phyloP scores from a whole-genome alignment of 2,888 invertebrate genomes.

The Bombylius discolor region DNA sequence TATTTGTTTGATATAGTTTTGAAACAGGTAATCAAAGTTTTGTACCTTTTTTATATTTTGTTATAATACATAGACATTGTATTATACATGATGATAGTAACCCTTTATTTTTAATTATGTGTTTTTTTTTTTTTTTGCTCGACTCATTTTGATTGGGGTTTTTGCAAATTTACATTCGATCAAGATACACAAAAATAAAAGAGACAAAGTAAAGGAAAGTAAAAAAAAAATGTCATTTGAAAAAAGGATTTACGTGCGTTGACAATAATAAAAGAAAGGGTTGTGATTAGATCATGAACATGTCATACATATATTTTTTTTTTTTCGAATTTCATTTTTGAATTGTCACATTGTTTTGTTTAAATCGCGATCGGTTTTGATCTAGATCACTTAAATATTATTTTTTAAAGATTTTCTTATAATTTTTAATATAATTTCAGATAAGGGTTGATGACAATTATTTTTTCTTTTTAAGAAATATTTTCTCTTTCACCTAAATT shows the following conservation, averaged over 20 bases:
- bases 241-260: not conserved
- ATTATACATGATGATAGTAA: too few species aligned
- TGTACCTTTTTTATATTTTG: not conserved
- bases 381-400: conserved; percentile 5
- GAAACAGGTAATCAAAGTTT: conserved; percentile 13
- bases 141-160: not conserved
- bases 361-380: conserved; percentile 7
- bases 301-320: too few species aligned
- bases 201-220: too few species aligned
- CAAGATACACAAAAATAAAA: not conserved
- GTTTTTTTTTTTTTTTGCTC: not conserved
- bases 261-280: not conserved
- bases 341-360: conserved; percentile 13
- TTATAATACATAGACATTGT: too few species aligned
- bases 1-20: conserved; percentile 8
- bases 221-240: not conserved
- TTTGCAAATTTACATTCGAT: conserved; percentile 8
- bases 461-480: not conserved
- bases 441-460: conserved; percentile 6
- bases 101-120: not conserved
- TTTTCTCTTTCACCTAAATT: too few species aligned
- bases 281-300: too few species aligned
- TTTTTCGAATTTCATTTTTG: too few species aligned
- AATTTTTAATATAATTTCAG: not conserved
- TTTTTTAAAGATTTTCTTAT: too few species aligned